A percentile compares a stretch with the other conserved stretches of the same genome.
Evolutionary conservation across 2,888 invertebrate species (phyloP).

Genomic region (Petrophora chlorosata): DNA sequence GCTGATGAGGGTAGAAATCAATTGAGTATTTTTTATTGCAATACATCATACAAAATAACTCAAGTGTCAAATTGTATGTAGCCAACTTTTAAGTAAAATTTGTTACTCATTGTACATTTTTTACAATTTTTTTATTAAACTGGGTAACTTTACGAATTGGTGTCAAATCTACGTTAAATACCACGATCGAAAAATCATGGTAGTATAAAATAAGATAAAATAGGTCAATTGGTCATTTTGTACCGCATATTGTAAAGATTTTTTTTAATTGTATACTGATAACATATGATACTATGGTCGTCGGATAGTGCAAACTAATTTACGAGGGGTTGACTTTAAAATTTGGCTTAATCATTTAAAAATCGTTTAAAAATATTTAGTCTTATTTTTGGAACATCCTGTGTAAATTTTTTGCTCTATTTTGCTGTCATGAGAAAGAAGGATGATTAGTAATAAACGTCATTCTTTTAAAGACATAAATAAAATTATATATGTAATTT

Average conservation of each 20-base stretch:
- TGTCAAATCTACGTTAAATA: constrained; percentile 9
- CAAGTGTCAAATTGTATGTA: constrained; percentile 26
- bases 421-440: too few species aligned
- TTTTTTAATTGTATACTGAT: constrained; percentile 8
- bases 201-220: constrained; percentile 15
- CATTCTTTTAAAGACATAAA: too few species aligned
- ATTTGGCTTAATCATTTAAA: too few species aligned
- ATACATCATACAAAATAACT: constrained; percentile 9
- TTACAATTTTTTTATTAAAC: constrained; percentile 1
- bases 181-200: constrained; percentile 4
- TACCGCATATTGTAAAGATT: constrained; percentile 14
- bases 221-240: constrained; percentile 26
- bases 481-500: too few species aligned
- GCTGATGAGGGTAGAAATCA: too few species aligned
- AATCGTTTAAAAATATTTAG: neutral
- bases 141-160: neutral
- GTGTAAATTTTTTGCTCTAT: too few species aligned
- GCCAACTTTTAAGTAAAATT: constrained; percentile 7
- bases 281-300: constrained; percentile 8
- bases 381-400: too few species aligned
- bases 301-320: neutral
- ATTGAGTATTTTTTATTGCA: neutral
- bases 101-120: neutral
- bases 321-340: too few species aligned
- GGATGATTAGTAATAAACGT: too few species aligned